Evolutionary conservation across 2,797 vertebrate species (phyloP).

Genomic region (Tangara arthus): DNA sequence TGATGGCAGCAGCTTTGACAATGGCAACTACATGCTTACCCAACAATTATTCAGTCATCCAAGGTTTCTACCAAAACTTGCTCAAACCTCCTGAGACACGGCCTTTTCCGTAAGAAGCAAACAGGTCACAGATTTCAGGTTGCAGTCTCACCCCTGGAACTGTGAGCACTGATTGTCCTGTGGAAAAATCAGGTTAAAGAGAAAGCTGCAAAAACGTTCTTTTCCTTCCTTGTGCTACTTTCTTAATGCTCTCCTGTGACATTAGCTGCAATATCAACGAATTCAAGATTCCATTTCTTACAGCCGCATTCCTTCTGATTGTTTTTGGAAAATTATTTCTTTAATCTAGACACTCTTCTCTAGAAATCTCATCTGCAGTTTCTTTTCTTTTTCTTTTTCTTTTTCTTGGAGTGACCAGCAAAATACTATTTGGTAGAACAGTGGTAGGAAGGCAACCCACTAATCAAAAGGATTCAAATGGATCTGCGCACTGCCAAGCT

Average conservation of each 20-base stretch:
- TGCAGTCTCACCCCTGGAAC: conserved; percentile 85
- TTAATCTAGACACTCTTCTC: conserved; percentile 18
- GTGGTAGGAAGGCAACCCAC: conserved; percentile 49
- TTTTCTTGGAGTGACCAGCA: conserved; percentile 4
- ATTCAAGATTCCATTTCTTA: background rate
- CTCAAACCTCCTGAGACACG: conserved; percentile 27
- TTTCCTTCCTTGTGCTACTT: background rate
- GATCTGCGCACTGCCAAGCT: conserved; percentile 52
- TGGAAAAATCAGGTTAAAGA: conserved; percentile 17
- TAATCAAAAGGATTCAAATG: conserved; percentile 77
- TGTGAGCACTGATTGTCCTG: conserved; percentile 86
- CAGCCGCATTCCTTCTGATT: background rate
- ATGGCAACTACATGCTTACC: background rate
- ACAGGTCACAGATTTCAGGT: conserved; percentile 83
- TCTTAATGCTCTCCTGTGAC: background rate
- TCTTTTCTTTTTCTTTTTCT: background rate
- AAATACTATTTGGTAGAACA: conserved; percentile 49
- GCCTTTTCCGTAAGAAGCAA: conserved; percentile 72
- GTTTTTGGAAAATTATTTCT: background rate
- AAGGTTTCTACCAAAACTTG: conserved; percentile 70
- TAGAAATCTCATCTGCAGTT: conserved; percentile 38
- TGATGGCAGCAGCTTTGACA: background rate
- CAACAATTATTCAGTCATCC: background rate
- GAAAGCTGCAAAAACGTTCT: background rate
- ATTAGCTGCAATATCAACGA: background rate